phyloP scores from a whole-genome alignment of 2,797 vertebrate genomes.

The Selene dorsalis region DNA sequence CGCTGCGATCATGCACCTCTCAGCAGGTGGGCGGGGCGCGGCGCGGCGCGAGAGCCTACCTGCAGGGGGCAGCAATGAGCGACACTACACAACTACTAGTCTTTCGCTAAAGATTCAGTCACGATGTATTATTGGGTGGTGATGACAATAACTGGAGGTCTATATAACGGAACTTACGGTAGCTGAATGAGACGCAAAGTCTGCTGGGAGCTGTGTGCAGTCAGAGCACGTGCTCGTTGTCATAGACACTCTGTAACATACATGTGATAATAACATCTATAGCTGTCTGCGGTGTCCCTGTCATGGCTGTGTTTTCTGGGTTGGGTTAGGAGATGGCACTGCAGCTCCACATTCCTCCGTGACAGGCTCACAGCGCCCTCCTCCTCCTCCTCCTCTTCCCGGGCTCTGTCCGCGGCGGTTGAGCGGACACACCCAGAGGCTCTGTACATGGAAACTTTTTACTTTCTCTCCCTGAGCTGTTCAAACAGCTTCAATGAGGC shows the following conservation, averaged over 20 bases:
- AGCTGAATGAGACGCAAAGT: not conserved
- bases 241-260: not conserved
- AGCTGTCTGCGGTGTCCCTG: not conserved
- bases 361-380: not conserved
- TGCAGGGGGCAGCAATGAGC: too few relatives aligned
- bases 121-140: too few relatives aligned
- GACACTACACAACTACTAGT: too few relatives aligned
- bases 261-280: too few relatives aligned
- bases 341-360: not conserved
- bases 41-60: too few relatives aligned
- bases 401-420: not conserved
- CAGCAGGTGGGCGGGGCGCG: too few relatives aligned
- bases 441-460: not conserved
- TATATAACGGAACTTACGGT: not conserved
- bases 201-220: not conserved
- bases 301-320: not conserved
- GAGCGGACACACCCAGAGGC: conserved; percentile 16
- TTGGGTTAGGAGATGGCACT: not conserved
- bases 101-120: too few relatives aligned
- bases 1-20: too few relatives aligned
- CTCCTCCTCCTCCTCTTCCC: not conserved
- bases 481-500: not conserved
- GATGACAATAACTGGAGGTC: too few relatives aligned
- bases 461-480: not conserved
- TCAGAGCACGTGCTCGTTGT: too few relatives aligned